These are phyloP conservation scores for Sphinx pinastri DNA, from an alignment of 2,888 invertebrate genomes.

Conservation along the genomic window DNA sequence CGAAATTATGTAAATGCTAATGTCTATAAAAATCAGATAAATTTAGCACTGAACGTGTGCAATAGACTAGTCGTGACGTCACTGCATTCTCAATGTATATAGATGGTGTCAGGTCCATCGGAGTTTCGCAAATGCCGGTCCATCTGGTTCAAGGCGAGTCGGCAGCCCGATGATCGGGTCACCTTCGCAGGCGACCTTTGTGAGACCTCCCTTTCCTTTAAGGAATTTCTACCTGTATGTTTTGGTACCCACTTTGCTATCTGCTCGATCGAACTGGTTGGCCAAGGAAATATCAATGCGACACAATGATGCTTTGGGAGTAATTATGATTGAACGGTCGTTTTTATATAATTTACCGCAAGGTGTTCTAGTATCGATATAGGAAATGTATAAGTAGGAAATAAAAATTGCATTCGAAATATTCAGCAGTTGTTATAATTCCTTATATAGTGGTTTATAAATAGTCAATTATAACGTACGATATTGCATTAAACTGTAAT, in stretches of 20 bases:
- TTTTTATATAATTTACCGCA: neutral
- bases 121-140: slow-evolving; percentile 53
- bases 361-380: neutral
- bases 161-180: slow-evolving; percentile 62
- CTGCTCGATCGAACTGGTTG: slow-evolving; percentile 53
- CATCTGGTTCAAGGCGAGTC: slow-evolving; percentile 75
- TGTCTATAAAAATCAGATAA: neutral
- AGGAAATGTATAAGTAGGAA: slow-evolving; percentile 4
- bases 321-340: neutral
- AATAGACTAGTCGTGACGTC: slow-evolving; percentile 31
- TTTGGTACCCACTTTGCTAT: slow-evolving; percentile 42
- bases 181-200: slow-evolving; percentile 73
- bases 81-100: slow-evolving; percentile 33
- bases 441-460: neutral
- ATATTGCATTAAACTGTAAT: neutral
- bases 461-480: neutral
- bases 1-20: neutral
- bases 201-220: slow-evolving; percentile 66
- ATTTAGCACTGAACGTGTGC: neutral
- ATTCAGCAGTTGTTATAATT: neutral
- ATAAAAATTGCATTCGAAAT: neutral
- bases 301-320: neutral
- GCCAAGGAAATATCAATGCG: slow-evolving; percentile 29
- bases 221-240: slow-evolving; percentile 62
- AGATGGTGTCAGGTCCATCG: slow-evolving; percentile 37